These are phyloP conservation scores for Carabus problematicus DNA, from an alignment of 2,888 invertebrate species.

Conservation along the genomic window DNA sequence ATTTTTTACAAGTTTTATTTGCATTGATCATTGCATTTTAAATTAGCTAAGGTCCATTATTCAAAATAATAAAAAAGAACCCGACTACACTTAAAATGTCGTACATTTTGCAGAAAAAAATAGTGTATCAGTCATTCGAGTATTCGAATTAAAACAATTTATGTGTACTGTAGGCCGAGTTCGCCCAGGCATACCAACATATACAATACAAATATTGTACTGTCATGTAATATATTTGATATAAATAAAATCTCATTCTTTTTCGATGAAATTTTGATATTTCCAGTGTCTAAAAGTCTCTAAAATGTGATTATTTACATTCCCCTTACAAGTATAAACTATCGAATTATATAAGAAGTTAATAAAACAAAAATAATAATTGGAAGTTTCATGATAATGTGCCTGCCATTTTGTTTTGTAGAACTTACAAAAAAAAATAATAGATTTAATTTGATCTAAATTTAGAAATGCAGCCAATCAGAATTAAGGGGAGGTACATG, in stretches of 20 bases:
- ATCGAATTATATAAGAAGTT: slow-evolving; percentile 1
- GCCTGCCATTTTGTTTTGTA: background rate
- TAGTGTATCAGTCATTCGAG: slow-evolving; percentile 28
- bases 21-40: slow-evolving; percentile 49
- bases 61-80: too few relatives aligned
- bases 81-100: too few relatives aligned
- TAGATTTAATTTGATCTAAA: background rate
- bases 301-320: slow-evolving; percentile 29
- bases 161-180: too few relatives aligned
- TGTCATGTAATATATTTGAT: slow-evolving; percentile 35
- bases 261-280: background rate
- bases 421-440: slow-evolving; percentile 21
- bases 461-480: slow-evolving; percentile 5
- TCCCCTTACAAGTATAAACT: slow-evolving; percentile 17
- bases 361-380: background rate
- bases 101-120: too few relatives aligned
- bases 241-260: slow-evolving; percentile 38
- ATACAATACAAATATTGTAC: slow-evolving; percentile 36
- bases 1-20: slow-evolving; percentile 35
- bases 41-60: slow-evolving; percentile 19
- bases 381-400: too few relatives aligned
- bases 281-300: slow-evolving; percentile 31
- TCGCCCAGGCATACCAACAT: too few relatives aligned
- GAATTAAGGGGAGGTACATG: background rate
- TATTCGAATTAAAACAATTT: background rate